These are phyloP conservation scores for Drosophila saltans DNA, from an alignment of 1,140 invertebrate species.

Conservation along the genomic window DNA sequence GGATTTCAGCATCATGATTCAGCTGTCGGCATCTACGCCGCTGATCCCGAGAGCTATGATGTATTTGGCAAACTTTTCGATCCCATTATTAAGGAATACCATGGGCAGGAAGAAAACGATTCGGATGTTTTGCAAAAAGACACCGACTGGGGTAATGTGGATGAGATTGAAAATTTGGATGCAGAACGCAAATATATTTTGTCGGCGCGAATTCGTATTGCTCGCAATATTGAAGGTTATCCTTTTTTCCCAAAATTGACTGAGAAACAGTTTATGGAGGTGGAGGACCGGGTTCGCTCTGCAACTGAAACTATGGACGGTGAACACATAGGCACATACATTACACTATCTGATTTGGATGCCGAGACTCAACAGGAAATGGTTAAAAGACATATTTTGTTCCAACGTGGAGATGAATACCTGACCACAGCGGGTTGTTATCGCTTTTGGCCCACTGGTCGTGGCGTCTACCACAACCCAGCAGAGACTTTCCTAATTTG, in stretches of 20 bases:
- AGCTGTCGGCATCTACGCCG: slow-evolving; percentile 88
- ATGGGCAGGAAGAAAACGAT: slow-evolving; percentile 86
- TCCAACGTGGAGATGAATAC: slow-evolving; percentile 90
- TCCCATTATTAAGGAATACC: slow-evolving; percentile 91
- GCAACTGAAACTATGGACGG: slow-evolving; percentile 81
- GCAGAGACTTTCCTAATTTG: slow-evolving; percentile 89
- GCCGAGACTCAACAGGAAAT: slow-evolving; percentile 88
- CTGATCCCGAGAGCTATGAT: slow-evolving; percentile 89
- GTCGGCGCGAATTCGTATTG: slow-evolving; percentile 90
- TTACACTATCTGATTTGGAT: slow-evolving; percentile 88
- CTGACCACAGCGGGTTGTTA: slow-evolving; percentile 89
- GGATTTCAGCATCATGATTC: slow-evolving; percentile 87
- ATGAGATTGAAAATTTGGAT: slow-evolving; percentile 89
- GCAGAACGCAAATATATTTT: slow-evolving; percentile 88
- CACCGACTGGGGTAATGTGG: slow-evolving; percentile 88
- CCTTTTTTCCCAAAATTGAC: slow-evolving; percentile 91
- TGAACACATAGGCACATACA: slow-evolving; percentile 88
- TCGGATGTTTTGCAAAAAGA: slow-evolving; percentile 85
- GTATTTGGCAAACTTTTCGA: slow-evolving; percentile 89
- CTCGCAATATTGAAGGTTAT: slow-evolving; percentile 88
- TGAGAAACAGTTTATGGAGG: slow-evolving; percentile 86
- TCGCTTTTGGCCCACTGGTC: slow-evolving; percentile 90
- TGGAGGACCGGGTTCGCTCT: slow-evolving; percentile 68
- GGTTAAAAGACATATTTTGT: slow-evolving; percentile 91
- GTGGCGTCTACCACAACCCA: slow-evolving; percentile 88